Conservation (phyloP, 37 sponge, comb jelly and placozoan species). For the Hexactinellida sp. region DNA sequence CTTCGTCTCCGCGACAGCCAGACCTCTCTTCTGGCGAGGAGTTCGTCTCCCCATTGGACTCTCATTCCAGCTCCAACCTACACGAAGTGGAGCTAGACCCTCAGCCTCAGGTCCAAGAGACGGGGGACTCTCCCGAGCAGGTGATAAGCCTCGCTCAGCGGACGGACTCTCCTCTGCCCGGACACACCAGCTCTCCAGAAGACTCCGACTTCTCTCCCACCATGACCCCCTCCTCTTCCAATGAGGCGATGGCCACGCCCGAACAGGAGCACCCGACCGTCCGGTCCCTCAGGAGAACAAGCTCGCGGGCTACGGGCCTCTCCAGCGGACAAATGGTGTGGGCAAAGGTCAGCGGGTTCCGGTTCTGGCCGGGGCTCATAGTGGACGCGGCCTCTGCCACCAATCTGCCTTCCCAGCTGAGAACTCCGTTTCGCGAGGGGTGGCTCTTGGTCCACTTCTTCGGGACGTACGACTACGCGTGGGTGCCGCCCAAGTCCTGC, state of each 20-base stretch:
- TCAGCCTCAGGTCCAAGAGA: not conserved
- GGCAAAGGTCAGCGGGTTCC: not conserved
- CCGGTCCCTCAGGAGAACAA: not conserved
- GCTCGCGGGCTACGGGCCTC: not conserved
- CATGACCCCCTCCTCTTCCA: not conserved
- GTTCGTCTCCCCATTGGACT: not conserved
- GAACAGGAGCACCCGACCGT: too few species aligned
- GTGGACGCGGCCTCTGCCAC: not conserved
- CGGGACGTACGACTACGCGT: not conserved
- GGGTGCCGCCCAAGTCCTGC: not conserved
- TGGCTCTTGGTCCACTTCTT: conserved; percentile 3
- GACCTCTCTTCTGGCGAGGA: too few species aligned
- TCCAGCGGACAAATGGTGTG: not conserved
- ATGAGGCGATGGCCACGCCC: not conserved
- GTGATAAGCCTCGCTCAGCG: not conserved
- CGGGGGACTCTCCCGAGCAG: not conserved
- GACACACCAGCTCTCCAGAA: not conserved
- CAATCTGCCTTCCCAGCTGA: not conserved
- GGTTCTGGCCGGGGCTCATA: not conserved
- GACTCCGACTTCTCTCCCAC: not conserved
- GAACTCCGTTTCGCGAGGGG: not conserved
- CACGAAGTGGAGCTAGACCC: not conserved
- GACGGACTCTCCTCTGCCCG: not conserved
- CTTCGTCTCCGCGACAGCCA: too few species aligned
- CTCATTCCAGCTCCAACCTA: not conserved